Base-by-base conservation (phyloP, 2,113 vertebrate genomes). In the Labeo catla region DNA sequence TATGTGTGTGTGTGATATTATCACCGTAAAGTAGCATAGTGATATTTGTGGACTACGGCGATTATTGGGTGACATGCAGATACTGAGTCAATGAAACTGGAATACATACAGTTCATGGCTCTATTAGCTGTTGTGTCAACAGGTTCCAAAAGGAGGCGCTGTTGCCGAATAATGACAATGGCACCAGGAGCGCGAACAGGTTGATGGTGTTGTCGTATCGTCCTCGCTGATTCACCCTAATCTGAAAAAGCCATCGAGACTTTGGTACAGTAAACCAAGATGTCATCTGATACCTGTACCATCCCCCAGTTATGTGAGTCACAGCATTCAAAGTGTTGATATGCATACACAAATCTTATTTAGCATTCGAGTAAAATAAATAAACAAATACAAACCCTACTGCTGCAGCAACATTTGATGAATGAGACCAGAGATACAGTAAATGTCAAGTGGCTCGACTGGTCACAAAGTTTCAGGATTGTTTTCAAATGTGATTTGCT, bases 241-340 rank as follows among this genome's bases (percentile, higher is more conserved):
- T 13, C 59, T 65, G 78, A 49, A 81, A 65, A 28, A 76, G 16
- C 4, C 12, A 23, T 34, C 43, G 8, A 19, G n/a, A 11, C 43
- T n/a, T 13, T 49, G 13, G 59, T 81, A 28, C n/a, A 47, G 21
- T 65, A 47, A 28, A 49, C 36, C 39, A 16, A 43, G 12, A 28
- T 34, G 34, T 43, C 52, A 79, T 79, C 50, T 59, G 28, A 39
- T 21, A 4, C 76, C 52, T 16, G 43, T 65, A 81, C 43, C 59
- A 81, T n/a, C 21, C 57, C 39, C 65, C 78, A 80, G 6, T 23
- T 23, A 66, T 28, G 79, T 81, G 43, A 65, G 59, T 65, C 59
- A 28, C 43, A 81, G 15, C 13, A 81, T 81, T 81, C 13, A 49
- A 65, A 81, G 12, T 63, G 59, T 81, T 65, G 21, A 49, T 65